These are phyloP conservation scores for Mechanitis messenoides DNA, from an alignment of 2,888 invertebrate genomes.

Conservation along the genomic window DNA sequence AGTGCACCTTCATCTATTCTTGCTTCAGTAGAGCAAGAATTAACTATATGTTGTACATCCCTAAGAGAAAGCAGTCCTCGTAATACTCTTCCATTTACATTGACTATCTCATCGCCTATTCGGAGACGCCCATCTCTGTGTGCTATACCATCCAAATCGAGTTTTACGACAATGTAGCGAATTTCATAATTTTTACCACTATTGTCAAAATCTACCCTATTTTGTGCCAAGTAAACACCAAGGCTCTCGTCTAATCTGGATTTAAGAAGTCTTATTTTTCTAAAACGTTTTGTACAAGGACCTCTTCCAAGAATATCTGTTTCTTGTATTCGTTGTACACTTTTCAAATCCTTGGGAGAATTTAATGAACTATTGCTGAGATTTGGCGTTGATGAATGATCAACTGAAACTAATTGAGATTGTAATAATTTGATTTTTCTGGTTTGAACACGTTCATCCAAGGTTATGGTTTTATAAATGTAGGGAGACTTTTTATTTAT, in stretches of 20 bases:
- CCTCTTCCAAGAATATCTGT: constrained; percentile 72
- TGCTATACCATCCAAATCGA: constrained; percentile 80
- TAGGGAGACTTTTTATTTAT: constrained; percentile 62
- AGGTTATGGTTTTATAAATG: constrained; percentile 66
- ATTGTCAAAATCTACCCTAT: constrained; percentile 73
- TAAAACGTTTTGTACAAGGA: constrained; percentile 78
- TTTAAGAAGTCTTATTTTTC: constrained; percentile 81
- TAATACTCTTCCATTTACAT: constrained; percentile 89
- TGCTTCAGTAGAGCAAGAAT: constrained; percentile 71
- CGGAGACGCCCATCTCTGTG: constrained; percentile 87
- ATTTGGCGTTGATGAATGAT: constrained; percentile 53
- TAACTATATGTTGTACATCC: constrained; percentile 78
- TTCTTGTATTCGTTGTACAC: constrained; percentile 48
- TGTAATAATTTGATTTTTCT: constrained; percentile 71
- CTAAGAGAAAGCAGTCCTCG: constrained; percentile 82
- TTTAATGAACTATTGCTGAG: constrained; percentile 45
- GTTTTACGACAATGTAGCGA: constrained; percentile 78
- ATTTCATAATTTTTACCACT: constrained; percentile 76
- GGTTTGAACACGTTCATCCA: constrained; percentile 70
- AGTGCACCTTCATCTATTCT: constrained; percentile 53
- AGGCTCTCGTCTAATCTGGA: constrained; percentile 81
- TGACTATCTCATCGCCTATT: constrained; percentile 92
- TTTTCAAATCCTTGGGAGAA: constrained; percentile 48
- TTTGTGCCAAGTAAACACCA: constrained; percentile 83
- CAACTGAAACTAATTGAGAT: constrained; percentile 59